Base-by-base conservation (phyloP, 2,888 invertebrate species). In the Aphodius sticticus region DNA sequence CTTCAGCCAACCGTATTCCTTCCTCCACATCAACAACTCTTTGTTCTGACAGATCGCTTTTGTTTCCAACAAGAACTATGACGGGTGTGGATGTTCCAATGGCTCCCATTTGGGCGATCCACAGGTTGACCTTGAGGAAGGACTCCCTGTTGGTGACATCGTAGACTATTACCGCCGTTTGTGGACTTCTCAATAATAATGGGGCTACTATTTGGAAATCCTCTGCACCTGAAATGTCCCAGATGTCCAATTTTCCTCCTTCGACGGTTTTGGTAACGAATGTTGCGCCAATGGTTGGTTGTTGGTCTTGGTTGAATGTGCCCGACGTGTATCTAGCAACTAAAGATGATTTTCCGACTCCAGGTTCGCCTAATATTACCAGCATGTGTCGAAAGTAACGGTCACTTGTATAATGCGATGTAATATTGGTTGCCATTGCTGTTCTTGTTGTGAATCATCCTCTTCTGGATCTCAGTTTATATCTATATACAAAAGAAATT, bases 241-340 rank as follows among this genome's bases (percentile, higher is more conserved):
- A 99, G 86, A 98, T 99, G 90, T 99, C 98, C 83, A 98, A 92
- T 91, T 98, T 98, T 85, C 99, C 98, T 91, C 98, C 98, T 77
- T 97, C 97, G 85, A 98, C 98, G 98, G 99, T 98, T 79, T 98
- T 95, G 81, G 98, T 98, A 81, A 98, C 98, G 91, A 98, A 98
- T 89, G 98, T 98, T 70, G 98, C 98, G 88, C 98, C 98, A 89
- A 98, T 99, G 81, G 98, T 98, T 84, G 99, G 91, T 89, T 98
- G 98, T 90, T 99, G 95, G 72, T 95, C 95, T 0, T 98, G 98
- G 88, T 98, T 98, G 91, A 98, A 98, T 86, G 98, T 92, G 91
- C 98, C 98, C 91, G 99, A 98, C 82, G 98, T 99, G 89, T 99
- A 98, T 91, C 99, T 98, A 80, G 99, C 93, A 83, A 99, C 91